Base-by-base conservation (phyloP, 2,797 vertebrate species). In the Toxotes lorentzi region DNA sequence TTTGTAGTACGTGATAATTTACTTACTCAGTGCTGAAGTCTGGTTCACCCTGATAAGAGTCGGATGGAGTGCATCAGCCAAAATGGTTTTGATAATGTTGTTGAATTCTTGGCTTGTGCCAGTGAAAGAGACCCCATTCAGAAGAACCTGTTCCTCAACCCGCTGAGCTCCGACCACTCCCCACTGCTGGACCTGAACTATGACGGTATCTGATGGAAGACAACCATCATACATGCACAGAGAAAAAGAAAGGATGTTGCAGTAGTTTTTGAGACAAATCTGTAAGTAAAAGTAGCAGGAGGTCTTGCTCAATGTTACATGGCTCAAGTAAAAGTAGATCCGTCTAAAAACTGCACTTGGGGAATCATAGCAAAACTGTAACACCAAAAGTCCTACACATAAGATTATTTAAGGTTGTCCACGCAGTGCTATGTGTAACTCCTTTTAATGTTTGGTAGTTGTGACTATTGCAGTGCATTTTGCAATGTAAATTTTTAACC, bases 101-200 rank as follows among this genome's bases (percentile, higher is more conserved):
- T 76, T 73, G 24, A 89, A 57, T 62, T 92, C 74, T 50, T 57
- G 75, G 58, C 54, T 88, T 50, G 65, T 50, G 41, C 27, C 30
- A 7, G 38, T 60, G 0, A 90, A 21, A 27, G 68, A 7, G n/a
- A 83, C 61, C 38, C 91, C 88, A 30, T 89, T 92, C 24, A 94
- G 62, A 23, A 92, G 74, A 19, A 94, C 90, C 56, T 83, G 90
- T 4, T 82, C 27, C 10, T 60, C 0, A 4, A 78, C 43, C 5
- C 45, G 73, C 13, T 80, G 76, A 47, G 47, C 38, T 34, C 91
- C 90, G 13, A 83, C 68, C 62, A 87, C 66, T 30, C 83, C 79
- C 79, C 70, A 77, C 70, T 84, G 88, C 82, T 93, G 91, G n/a
- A 93, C 78, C 76, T 93, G 88, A 35, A 95, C 59, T 16, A 92